Percentiles rank a stretch among this genome's conserved stretches.
These are phyloP conservation scores for Neoitamus cyanurus DNA, from an alignment of 2,888 invertebrate species.

Conservation along the genomic window DNA sequence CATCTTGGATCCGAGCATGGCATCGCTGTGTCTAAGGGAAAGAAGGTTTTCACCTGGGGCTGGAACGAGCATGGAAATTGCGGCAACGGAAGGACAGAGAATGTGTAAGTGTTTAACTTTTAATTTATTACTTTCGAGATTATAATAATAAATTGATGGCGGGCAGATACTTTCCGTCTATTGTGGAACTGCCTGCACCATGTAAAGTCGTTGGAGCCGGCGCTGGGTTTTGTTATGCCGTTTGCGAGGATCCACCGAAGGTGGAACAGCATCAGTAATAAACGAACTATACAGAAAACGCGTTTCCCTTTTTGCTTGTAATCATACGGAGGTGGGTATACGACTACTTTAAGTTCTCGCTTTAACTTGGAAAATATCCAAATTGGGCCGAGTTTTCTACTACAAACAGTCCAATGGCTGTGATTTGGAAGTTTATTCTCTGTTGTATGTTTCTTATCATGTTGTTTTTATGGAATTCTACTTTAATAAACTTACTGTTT, in stretches of 20 bases:
- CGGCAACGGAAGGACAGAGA: slow-evolving; percentile 71
- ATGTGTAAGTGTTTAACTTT: slow-evolving; percentile 59
- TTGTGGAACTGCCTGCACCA: slow-evolving; percentile 58
- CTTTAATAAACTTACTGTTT: background rate
- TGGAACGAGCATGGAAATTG: slow-evolving; percentile 94
- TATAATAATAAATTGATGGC: background rate
- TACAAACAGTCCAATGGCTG: background rate
- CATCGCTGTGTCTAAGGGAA: slow-evolving; percentile 74
- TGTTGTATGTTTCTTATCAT: background rate
- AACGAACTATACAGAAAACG: background rate
- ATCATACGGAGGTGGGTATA: background rate
- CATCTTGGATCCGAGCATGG: slow-evolving; percentile 83
- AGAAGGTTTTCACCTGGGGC: slow-evolving; percentile 81
- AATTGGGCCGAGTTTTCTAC: background rate
- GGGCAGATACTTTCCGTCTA: slow-evolving; percentile 59
- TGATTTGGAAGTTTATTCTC: background rate
- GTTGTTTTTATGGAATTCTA: background rate
- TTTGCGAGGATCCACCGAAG: slow-evolving; percentile 55
- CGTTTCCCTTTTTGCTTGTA: background rate
- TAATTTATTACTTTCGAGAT: background rate
- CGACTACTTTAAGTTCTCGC: background rate
- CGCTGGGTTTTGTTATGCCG: slow-evolving; percentile 64
- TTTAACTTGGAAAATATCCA: background rate
- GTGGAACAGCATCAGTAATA: background rate
- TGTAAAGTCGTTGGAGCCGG: slow-evolving; percentile 61